Conservation (phyloP, 1,140 invertebrate species). For the Drosophila sulfurigaster region DNA sequence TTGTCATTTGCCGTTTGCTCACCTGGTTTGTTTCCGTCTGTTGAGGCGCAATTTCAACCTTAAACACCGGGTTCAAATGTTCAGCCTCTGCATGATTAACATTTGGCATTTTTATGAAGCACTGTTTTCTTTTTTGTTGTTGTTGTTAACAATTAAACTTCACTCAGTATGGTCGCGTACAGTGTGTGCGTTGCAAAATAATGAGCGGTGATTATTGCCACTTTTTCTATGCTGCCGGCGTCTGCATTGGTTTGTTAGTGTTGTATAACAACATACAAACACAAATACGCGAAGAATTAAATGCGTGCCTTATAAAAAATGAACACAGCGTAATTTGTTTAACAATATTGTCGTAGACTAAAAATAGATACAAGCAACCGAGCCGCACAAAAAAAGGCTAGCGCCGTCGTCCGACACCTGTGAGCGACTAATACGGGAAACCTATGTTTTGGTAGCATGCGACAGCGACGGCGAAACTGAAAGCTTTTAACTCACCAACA, state of each 20-base stretch:
- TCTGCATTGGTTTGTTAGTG: constrained; percentile 46
- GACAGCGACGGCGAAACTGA: background rate
- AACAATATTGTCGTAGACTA: constrained; percentile 22
- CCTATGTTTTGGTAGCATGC: constrained; percentile 32
- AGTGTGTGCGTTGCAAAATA: constrained; percentile 28
- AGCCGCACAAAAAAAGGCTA: background rate
- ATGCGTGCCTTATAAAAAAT: constrained; percentile 9
- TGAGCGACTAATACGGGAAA: constrained; percentile 25
- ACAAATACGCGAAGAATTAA: constrained; percentile 25
- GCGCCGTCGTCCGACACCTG: constrained; percentile 28
- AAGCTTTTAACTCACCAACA: constrained; percentile 29
- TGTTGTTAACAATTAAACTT: constrained; percentile 35
- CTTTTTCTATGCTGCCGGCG: constrained; percentile 36
- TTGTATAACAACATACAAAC: constrained; percentile 45
- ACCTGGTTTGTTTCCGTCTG: constrained; percentile 69
- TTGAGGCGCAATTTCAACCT: constrained; percentile 57
- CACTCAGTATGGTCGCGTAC: constrained; percentile 46
- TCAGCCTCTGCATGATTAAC: constrained; percentile 49
- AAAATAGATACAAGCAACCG: background rate
- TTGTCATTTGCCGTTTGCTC: constrained; percentile 44
- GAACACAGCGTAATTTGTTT: constrained; percentile 25
- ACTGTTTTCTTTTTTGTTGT: constrained; percentile 9
- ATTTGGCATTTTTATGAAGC: constrained; percentile 46
- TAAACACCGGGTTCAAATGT: constrained; percentile 58
- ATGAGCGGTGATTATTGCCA: constrained; percentile 24